Conservation (phyloP, 2,797 vertebrate species). For the Pyrocephalus nanus region DNA sequence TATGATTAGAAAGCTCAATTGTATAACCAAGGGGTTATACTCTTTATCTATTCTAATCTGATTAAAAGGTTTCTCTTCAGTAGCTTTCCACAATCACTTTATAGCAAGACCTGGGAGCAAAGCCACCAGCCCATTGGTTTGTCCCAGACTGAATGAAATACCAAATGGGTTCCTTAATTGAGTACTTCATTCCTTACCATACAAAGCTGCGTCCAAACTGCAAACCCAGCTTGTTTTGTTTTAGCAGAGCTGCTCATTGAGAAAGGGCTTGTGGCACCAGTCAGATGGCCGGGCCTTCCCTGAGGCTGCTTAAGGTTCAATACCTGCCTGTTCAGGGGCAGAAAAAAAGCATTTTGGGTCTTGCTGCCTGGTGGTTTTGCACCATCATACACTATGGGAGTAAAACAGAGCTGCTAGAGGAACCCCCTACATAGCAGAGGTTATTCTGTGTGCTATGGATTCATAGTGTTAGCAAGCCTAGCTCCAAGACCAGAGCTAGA, state of each 20-base stretch:
- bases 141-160: not conserved
- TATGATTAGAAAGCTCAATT: constrained; percentile 69
- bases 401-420: not conserved
- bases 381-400: not conserved
- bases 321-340: not conserved
- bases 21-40: constrained; percentile 63
- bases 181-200: not conserved
- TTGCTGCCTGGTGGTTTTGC: not conserved
- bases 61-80: constrained; percentile 64
- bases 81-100: constrained; percentile 50
- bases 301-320: not conserved
- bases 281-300: not conserved
- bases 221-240: accelerated
- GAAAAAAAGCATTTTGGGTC: not conserved
- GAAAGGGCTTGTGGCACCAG: not conserved
- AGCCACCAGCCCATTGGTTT: not conserved
- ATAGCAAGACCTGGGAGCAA: constrained; percentile 32
- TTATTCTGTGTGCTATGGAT: not conserved
- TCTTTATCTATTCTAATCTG: constrained; percentile 68
- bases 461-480: accelerated
- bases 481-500: not conserved
- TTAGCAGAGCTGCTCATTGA: not conserved
- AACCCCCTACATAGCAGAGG: accelerated
- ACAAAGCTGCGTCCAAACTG: not conserved
- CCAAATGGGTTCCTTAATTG: not conserved